Evolutionary conservation across 2,797 vertebrate species (phyloP), one percentile per base, ranked within the genome.

Genomic region (Aulostomus chinensis): DNA sequence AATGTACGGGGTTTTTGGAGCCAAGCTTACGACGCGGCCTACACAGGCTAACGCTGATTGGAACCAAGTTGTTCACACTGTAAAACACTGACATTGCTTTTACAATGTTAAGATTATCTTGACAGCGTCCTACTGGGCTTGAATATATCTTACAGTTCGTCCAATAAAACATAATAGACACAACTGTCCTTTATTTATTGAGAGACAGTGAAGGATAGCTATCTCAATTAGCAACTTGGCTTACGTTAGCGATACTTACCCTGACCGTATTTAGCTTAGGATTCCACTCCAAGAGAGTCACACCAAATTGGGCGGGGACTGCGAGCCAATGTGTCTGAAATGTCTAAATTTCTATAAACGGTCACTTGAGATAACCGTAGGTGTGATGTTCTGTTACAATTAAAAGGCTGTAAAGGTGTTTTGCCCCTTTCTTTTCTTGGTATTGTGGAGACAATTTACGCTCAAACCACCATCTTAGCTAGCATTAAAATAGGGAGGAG

Each of bases 391-490:
- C 74, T 60, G 67, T 47, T 84, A 57, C 76, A 39, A 79, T 75
- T 79, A 76, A 80, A 87, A 78, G 76, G 71, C 76, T 82, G 36
- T 69, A 67, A 58, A 75, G 78, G 77, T 86, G 80, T 85, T 88
- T 84, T 85, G 76, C 68, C 83, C 83, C 83, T 87, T 84, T 85
- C 74, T 82, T 85, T 81, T 83, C 83, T 86, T 84, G 81, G 79
- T 89, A 84, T 88, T 86, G 83, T 86, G 79, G 80, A 88, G 87
- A 85, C 83, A 90, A 89, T 87, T 86, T 86, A 90, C 86, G 88
- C 86, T 90, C 84, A 89, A 86, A 88, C 91, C 91, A 93, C 91
- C 92, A 93, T 92, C 86, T 93, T 92, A 92, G 87, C 81, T 87
- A 88, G 87, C 91, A 91, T 88, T 92, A 83, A 91, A 91, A 83